These are phyloP conservation scores for Heterochromis multidens DNA, from an alignment of 2,113 vertebrate genomes.

Conservation along the genomic window DNA sequence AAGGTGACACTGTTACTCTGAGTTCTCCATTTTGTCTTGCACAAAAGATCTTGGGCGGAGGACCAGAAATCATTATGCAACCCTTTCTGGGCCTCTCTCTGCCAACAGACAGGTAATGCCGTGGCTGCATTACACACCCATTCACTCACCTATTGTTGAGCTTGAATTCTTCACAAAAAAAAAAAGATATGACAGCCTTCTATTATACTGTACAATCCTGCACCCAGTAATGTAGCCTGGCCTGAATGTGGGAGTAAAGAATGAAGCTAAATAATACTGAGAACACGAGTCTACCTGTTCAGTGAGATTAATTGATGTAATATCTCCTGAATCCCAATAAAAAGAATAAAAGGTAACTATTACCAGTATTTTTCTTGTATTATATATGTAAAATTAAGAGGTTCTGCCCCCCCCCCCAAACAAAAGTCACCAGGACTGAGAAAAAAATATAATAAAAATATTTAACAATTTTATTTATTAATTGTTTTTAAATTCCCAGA, in stretches of 20 bases:
- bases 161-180: slow-evolving; percentile 23
- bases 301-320: neutral
- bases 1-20: neutral
- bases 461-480: no score
- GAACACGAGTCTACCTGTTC: neutral
- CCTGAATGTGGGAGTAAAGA: neutral
- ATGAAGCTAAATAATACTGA: neutral
- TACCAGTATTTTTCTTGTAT: neutral
- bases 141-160: slow-evolving; percentile 24
- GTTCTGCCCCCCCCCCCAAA: no score
- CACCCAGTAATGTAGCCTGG: neutral
- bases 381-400: no score
- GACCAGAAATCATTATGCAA: slow-evolving; percentile 42
- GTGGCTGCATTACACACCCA: slow-evolving; percentile 39
- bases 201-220: neutral
- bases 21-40: neutral
- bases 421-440: no score
- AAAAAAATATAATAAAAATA: no score
- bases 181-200: neutral
- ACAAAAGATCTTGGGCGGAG: slow-evolving; percentile 55
- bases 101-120: slow-evolving; percentile 31
- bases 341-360: neutral
- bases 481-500: neutral
- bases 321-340: neutral
- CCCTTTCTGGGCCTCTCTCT: neutral